Percentiles rank a stretch among this genome's conserved stretches.
These are phyloP conservation scores for Physocephala rufipes DNA, from an alignment of 2,888 invertebrate genomes.

Conservation along the genomic window DNA sequence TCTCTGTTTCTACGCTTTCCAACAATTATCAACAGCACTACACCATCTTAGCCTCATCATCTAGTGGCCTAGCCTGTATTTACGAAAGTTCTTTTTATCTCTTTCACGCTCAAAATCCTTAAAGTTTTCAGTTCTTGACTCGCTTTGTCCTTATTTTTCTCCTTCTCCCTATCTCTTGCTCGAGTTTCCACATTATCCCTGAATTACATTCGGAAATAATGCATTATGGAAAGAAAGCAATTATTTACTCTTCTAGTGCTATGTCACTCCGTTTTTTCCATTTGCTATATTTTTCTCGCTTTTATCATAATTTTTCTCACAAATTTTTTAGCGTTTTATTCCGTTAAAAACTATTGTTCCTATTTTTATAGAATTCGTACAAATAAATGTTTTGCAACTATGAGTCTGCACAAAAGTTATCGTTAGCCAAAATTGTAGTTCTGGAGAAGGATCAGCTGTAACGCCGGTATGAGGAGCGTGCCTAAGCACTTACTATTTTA, in stretches of 20 bases:
- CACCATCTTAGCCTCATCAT: background rate
- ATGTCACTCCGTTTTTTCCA: background rate
- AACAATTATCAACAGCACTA: background rate
- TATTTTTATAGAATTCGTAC: background rate
- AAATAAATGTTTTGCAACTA: constrained; percentile 6
- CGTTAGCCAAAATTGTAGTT: background rate
- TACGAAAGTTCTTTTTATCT: background rate
- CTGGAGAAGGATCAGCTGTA: background rate
- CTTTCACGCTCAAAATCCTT: background rate
- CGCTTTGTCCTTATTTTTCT: background rate
- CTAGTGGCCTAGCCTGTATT: background rate
- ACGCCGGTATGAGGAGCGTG: background rate
- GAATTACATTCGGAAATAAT: constrained; percentile 41
- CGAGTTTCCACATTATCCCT: background rate
- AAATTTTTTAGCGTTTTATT: no score
- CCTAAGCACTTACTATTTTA: background rate
- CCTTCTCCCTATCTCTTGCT: background rate
- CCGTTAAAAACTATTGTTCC: background rate
- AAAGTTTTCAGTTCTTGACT: background rate
- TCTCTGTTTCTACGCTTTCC: background rate
- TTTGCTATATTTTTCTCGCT: background rate
- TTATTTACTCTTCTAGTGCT: constrained; percentile 20
- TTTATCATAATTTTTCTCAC: background rate
- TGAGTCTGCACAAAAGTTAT: background rate
- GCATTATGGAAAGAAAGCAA: constrained; percentile 12